Conservation (phyloP, 2,797 vertebrate genomes). For the Pseudochirops cupreus region DNA sequence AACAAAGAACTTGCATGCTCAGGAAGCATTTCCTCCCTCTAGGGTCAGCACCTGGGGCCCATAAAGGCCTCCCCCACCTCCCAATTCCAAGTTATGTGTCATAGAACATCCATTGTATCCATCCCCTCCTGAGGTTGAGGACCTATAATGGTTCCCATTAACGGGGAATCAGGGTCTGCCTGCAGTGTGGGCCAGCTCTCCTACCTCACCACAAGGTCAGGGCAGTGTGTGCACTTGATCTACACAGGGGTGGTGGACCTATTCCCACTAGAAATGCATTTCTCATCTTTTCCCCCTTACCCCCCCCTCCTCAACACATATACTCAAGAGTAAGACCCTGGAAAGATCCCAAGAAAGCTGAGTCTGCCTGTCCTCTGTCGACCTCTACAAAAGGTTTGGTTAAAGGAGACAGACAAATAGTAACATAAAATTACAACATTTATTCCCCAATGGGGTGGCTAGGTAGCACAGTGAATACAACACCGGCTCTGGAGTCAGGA, state of each 20-base stretch:
- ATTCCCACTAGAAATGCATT: neutral
- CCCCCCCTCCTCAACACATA: neutral
- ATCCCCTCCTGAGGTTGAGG: neutral
- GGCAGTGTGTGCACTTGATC: neutral
- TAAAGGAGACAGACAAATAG: too few species aligned
- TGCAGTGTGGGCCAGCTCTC: neutral
- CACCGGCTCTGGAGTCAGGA: too few species aligned
- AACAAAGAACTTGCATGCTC: neutral
- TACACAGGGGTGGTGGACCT: neutral
- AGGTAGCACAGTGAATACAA: too few species aligned
- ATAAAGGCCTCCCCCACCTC: neutral
- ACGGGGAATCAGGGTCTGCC: neutral
- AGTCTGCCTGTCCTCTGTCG: neutral
- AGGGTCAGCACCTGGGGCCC: too few species aligned
- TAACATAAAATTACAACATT: too few species aligned
- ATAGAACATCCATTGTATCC: too few species aligned
- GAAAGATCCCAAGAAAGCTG: neutral
- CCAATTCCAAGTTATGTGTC: too few species aligned
- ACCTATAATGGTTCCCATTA: neutral
- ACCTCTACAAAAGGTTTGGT: too few species aligned
- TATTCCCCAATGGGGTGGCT: too few species aligned
- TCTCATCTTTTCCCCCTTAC: neutral
- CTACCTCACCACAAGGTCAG: neutral
- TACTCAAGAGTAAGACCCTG: neutral
- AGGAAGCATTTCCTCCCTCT: neutral